Evolutionary conservation across 2,888 invertebrate species (phyloP), one percentile per base, ranked within the genome.

Genomic region (Microctonus hyperodae): DNA sequence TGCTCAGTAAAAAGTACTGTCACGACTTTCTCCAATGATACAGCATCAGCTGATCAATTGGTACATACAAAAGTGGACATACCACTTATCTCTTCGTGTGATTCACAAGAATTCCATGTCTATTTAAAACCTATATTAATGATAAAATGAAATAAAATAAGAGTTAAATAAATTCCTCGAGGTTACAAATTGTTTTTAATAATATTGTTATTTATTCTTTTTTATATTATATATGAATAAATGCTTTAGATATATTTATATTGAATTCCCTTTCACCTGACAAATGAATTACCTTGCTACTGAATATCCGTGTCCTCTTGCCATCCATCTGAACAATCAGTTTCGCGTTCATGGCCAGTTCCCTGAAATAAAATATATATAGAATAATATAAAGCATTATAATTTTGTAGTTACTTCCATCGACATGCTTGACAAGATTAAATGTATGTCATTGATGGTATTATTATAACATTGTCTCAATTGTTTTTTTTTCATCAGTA

Each of bases 281-380:
- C 35, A 53, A n/a, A 33, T 25, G 40, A 40, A 48, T 63, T 73
- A 91, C 91, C 89, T 92, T 93, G 72, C 89, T 89, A 78, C 92
- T 92, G 67, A 90, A 85, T 73, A 95, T 88, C 72, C 92, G 88
- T 59, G 94, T 95, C 79, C 90, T 92, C 85, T 94, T 94, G 60
- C 89, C 91, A 79, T 92, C 91, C 93, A 95, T 95, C 86, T 93
- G 91, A 78, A 94, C 91, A 80, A 94, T 93, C 76, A 91, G 86
- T 83, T 92, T 90, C 50, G 94, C 91, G 77, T 90, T 90, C 92
- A 94, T 91, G 81, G 93, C 93, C 78, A 88, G 87, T 86, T 95
- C 95, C 87, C 95, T 95, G 86, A 22, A 88, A 89, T 78, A 83
- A 82, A 76, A 74, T 74, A 69, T 67, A 69, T 67, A 62, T 51